These are phyloP conservation scores for Serinus canaria DNA, from an alignment of 2,113 vertebrate species.

Conservation along the genomic window DNA sequence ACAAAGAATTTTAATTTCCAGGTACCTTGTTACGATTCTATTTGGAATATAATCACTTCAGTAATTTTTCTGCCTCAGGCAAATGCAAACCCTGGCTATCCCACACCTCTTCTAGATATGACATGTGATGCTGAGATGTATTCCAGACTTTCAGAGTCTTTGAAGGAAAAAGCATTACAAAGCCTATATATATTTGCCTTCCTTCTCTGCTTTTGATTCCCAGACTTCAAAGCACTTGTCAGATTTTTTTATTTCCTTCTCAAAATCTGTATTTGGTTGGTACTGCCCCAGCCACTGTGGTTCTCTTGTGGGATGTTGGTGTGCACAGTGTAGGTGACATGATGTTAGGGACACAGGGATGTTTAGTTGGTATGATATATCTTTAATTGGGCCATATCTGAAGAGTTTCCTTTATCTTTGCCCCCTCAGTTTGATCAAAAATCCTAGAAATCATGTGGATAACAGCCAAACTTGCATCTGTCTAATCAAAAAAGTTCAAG, in stretches of 20 bases:
- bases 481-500: background rate
- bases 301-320: background rate
- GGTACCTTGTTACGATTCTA: conserved; percentile 58
- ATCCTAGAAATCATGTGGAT: background rate
- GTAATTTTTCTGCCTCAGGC: conserved; percentile 36
- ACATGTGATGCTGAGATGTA: conserved; percentile 21
- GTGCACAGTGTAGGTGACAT: background rate
- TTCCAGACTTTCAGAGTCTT: conserved; percentile 52
- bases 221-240: background rate
- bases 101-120: conserved; percentile 44
- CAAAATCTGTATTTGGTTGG: background rate
- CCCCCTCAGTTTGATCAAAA: background rate
- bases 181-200: background rate
- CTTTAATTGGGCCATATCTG: background rate
- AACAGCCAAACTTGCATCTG: background rate
- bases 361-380: background rate
- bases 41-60: conserved; percentile 60
- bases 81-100: conserved; percentile 43
- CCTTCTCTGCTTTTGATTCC: background rate
- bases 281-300: background rate
- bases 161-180: background rate
- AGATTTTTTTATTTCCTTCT: background rate
- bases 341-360: background rate
- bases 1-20: conserved; percentile 57
- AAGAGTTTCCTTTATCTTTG: background rate